Base-by-base conservation (phyloP, 2,888 invertebrate genomes). In the Erebia epiphron region DNA sequence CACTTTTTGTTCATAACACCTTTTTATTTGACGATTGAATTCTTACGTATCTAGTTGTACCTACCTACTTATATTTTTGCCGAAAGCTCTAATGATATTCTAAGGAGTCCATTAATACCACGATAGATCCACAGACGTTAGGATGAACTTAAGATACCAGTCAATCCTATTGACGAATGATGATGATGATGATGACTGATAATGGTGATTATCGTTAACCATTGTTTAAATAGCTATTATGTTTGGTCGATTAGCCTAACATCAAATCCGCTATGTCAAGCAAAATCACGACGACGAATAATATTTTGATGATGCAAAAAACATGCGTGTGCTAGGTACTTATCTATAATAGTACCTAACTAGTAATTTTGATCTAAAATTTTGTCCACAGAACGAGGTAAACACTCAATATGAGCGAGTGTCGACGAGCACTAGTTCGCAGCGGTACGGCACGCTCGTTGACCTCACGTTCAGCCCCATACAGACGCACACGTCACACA, bases 391-490 rank as follows among this genome's bases (percentile, higher is more conserved):
- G 94, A 94, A 93, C 82, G 89, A 92, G 80, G 83, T 91, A 81
- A 94, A 93, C 88, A 91, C 85, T 76, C 89, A 89, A 75, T 92
- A 92, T 90, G 94, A 93, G 83, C 86, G 89, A 64, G 90, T 90
- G 76, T 88, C 92, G 70, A 89, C 92, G 11, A 67, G 67, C 54
- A 49, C 10, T 66, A 89, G 87, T 75, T 81, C 87, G 60, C 83
- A 81, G 72, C 83, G 80, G 18, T 87, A 86, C 84, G 78, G 84
- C 75, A 83, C 87, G 73, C 83, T 92, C 74, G 86, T 85, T 62
- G 92, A 92, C 82, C 80, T 91, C 84, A 86, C 87, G 13, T 78
- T 91, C 79, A 93, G 93, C 76, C 93, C 92, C 46, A 91, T 92
- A 75, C 82, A 83, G 77, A 79, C 85, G 73, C 81, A 83, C 77